phyloP scores from a whole-genome alignment of 2,888 invertebrate genomes.

The Calliphora vomitoria region DNA sequence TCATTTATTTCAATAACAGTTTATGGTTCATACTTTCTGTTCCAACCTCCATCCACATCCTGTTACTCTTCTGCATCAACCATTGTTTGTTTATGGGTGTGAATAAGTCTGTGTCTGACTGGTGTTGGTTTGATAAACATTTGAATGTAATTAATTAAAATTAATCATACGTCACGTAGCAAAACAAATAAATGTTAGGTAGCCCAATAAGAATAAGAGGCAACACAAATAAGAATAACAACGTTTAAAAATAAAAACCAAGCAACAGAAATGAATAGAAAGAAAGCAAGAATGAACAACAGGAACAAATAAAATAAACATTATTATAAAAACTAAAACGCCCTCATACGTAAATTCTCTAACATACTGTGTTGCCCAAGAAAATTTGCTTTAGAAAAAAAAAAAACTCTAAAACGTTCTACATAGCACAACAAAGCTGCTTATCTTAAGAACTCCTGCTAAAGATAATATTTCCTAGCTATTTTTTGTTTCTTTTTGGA shows the following conservation, averaged over 20 bases:
- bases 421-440: slow-evolving; percentile 1
- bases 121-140: slow-evolving; percentile 60
- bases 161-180: slow-evolving; percentile 77
- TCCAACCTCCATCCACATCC: neutral
- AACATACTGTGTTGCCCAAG: neutral
- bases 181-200: slow-evolving; percentile 55
- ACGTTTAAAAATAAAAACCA: neutral
- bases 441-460: slow-evolving; percentile 37
- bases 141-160: slow-evolving; percentile 79
- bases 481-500: neutral
- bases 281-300: neutral
- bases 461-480: neutral
- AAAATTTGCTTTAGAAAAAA: neutral
- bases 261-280: neutral
- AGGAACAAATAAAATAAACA: slow-evolving; percentile 9
- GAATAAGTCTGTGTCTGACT: neutral
- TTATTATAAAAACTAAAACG: slow-evolving; percentile 1
- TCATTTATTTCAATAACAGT: slow-evolving; percentile 68
- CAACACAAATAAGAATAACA: slow-evolving; percentile 36
- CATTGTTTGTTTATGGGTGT: neutral
- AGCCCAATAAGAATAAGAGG: no score
- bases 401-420: neutral
- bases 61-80: neutral
- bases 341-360: slow-evolving; percentile 6
- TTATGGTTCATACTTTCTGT: slow-evolving; percentile 2